Base-by-base conservation (phyloP, 92 coral and sea anemone genomes). In the Bergia puertoricense region DNA sequence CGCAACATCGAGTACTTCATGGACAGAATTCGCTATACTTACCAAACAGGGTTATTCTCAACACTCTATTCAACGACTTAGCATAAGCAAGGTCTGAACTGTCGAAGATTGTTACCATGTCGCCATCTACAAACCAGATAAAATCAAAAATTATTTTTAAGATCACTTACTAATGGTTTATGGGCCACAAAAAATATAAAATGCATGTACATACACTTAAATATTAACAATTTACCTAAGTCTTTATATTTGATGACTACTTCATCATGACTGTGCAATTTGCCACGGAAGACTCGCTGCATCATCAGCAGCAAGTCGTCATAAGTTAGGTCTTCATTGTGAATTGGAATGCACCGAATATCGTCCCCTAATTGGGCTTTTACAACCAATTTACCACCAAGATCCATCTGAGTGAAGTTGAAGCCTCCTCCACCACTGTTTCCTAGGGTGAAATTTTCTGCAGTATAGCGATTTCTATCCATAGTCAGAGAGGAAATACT, bases 351-450 rank as follows among this genome's bases (percentile, higher is more conserved):
- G 88, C 97, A 89, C 59, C 99, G 90, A 56, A 97, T 95, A 85
- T 97, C 99, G 76, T 97, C 96, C 36, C 99, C 99, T 23, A 97
- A 81, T 72, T 96, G 99, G n/a, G 99, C 99, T 89, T 97, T 97
- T 59, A 97, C 96, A 5, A 97, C 93, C 23, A 97, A 89, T 76
- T 94, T 93, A 3, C 98, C 99, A 23, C 96, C 91, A 77, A 97
- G 92, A 91, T 97, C 99, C 88, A 94, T 91, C 71, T 94, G 85
- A n/a, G 95, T 90, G 79, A 97, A 97, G 85, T 76, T 89, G 37
- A 93, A 90, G 65, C 97, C 92, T 90, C 93, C 85, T 9, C 90
- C 89, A 74, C 94, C 88, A 65, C 94, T 57, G 54, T 79, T 77
- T 3, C 98, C 96, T 46, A 95, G 22, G 44, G 89, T 91, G 85